Base-by-base conservation (phyloP, 2,888 invertebrate species). In the Salticus scenicus region DNA sequence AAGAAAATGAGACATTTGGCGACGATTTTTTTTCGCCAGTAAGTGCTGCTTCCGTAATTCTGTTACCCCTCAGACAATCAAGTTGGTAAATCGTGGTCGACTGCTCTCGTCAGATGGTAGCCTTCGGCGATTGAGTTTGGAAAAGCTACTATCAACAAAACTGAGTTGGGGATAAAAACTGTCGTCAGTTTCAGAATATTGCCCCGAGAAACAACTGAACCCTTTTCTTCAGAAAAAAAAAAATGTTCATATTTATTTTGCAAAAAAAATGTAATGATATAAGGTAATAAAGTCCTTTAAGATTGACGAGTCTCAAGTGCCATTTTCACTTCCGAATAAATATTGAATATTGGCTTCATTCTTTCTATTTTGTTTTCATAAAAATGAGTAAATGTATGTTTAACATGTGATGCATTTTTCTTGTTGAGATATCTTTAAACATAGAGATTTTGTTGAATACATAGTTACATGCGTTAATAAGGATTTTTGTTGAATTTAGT, bases 281-380 rank as follows among this genome's bases (percentile, higher is more conserved):
- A 69, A 84, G 73, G 83, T 77, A 83, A 83, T 83, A 83, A 83
- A 69, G 76, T 64, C 73, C 47, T 78, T 78, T 73, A 77, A 77
- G 83, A 84, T 72, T 66, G 72, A 67, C 30, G 47, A 73, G 77
- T 77, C 77, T 77, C 77, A 73, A 77, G 77, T 84, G 83, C 37
- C 83, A 76, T 76, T 77, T 84, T 73, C 69, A 33, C 63, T 66
- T 66, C 67, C 51, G 41, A 73, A 72, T 78, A 76, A 84, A 84
- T 77, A 84, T 84, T 84, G 64, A 47, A 76, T 66, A 66, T 42
- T 31, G 17, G 20, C 27, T 41, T 47, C 31, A 42, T 71, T 64
- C 72, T 79, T 76, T 69, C n/a, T n/a, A n/a, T n/a, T n/a, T n/a
- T n/a, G n/a, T n/a, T n/a, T n/a, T n/a, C n/a, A n/a, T n/a, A n/a